Base-by-base conservation (phyloP, 2,888 invertebrate species). In the Lithosia quadra region DNA sequence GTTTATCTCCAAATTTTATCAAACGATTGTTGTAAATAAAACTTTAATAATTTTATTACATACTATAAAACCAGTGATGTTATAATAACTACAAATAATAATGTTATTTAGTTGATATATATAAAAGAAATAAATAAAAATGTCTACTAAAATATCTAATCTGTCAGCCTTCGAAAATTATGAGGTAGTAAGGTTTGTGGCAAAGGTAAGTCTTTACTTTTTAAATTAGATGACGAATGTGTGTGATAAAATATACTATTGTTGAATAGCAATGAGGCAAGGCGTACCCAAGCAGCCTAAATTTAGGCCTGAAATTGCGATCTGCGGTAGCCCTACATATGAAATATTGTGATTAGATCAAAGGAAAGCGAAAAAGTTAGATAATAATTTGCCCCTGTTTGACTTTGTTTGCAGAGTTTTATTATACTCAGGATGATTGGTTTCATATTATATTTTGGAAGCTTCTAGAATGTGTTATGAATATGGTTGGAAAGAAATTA, bases 231-330 rank as follows among this genome's bases (percentile, higher is more conserved):
- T 56, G 56, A 56, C 15, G 24, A 24, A 24, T 56, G 24, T 24
- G 24, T 56, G 5, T 24, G 56, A 13, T 24, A 15, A 56, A 24
- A 43, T 43, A 22, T 56, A 56, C 56, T 10, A 24, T 56, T 56
- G 11, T 56, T 56, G 56, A 56, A 56, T 56, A 56, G 24, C 56
- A 56, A 56, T 56, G 24, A 56, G 24, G 24, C 56, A 24, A 24
- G 28, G 56, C 43, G 18, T 43, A 15, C 56, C 4, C 24, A 7
- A 24, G 2, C 24, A 56, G 24, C 24, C 24, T 56, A 24, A 5
- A 24, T 56, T 56, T 15, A 39, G 43, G 43, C 18, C 43, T 56
- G 7, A 56, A 24, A 3, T 11, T 24, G 5, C 11, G 21, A 56
- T 55, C 22, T 55, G 36, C 36, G 36, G 36, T 36, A 36, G 21